phyloP scores from a whole-genome alignment of 2,797 vertebrate species.

The Macrochelys suwanniensis region DNA sequence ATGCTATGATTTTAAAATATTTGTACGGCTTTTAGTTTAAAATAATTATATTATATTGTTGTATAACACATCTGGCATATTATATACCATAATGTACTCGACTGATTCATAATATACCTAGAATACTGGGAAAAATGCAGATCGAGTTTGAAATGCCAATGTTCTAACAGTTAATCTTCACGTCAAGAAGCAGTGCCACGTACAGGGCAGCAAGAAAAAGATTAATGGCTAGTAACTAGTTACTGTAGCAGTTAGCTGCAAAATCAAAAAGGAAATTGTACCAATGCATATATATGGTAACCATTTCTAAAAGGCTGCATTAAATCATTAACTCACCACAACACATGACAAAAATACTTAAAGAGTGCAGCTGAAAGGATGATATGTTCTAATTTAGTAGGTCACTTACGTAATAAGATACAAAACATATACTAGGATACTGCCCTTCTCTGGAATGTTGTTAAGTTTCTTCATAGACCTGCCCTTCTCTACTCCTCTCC shows the following conservation, averaged over 20 bases:
- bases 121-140: not conserved
- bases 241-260: not conserved
- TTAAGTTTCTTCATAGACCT: not conserved
- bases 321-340: not conserved
- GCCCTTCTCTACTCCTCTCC: not conserved
- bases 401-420: not conserved
- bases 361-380: not conserved
- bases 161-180: not conserved
- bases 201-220: not conserved
- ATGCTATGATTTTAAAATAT: not conserved
- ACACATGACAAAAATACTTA: not conserved
- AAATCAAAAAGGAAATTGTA: rapidly evolving
- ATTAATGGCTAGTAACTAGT: not conserved
- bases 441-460: not conserved
- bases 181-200: rapidly evolving
- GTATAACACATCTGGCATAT: not conserved
- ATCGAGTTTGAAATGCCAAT: not conserved
- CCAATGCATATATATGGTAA: not conserved
- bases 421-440: not conserved
- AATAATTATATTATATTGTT: not conserved
- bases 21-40: not conserved
- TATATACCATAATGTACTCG: not conserved
- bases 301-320: not conserved
- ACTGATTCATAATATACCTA: not conserved
- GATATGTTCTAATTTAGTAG: not conserved